phyloP scores from a whole-genome alignment of 2,113 vertebrate species.

The Cephalopterus ornatus region DNA sequence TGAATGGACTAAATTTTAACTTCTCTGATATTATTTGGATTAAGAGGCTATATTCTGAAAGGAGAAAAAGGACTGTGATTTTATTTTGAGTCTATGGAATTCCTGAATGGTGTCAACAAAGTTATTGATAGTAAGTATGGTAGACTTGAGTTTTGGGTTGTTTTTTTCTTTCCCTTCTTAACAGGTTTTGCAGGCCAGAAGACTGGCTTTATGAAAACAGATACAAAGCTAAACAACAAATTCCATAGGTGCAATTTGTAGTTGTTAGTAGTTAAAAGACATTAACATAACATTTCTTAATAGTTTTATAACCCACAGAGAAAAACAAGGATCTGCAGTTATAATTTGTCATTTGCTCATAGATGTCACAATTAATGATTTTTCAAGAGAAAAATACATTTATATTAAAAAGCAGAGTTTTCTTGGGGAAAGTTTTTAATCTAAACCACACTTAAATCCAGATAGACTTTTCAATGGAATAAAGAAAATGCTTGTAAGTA shows the following conservation, averaged over 20 bases:
- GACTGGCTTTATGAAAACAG: neutral
- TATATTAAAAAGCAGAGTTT: neutral
- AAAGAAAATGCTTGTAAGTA: neutral
- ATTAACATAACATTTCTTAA: neutral
- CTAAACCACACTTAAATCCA: neutral
- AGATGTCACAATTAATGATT: neutral
- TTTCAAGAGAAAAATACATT: neutral
- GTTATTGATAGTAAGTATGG: slow-evolving; percentile 64
- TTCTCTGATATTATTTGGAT: slow-evolving; percentile 79
- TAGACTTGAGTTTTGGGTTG: slow-evolving; percentile 59
- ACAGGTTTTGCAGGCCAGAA: slow-evolving; percentile 55
- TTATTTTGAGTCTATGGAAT: slow-evolving; percentile 83
- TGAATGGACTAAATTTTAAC: slow-evolving; percentile 78
- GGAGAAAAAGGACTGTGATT: slow-evolving; percentile 90
- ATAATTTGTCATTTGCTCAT: neutral
- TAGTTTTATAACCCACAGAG: neutral
- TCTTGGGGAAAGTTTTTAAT: neutral
- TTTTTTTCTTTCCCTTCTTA: slow-evolving; percentile 32
- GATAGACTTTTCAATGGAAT: neutral
- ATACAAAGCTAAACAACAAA: neutral
- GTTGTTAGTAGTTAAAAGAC: neutral
- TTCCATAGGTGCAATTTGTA: neutral
- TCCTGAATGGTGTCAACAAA: slow-evolving; percentile 65
- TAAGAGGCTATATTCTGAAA: slow-evolving; percentile 78
- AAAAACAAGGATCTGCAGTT: neutral